phyloP scores from a whole-genome alignment of 2,113 vertebrate genomes.

The Labeo catla region DNA sequence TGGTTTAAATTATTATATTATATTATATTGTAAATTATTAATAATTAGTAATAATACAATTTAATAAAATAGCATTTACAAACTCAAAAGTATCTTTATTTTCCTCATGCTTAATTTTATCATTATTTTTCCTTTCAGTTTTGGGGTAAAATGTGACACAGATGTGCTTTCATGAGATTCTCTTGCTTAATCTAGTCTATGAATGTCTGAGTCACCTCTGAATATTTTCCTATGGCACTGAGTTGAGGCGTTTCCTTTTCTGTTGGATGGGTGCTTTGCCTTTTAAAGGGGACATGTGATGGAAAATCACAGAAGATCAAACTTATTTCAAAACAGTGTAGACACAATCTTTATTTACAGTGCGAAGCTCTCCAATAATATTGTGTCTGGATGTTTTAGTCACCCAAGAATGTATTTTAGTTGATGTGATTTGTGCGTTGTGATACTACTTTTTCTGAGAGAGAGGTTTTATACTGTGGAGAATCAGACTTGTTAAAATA shows the following conservation, averaged over 20 bases:
- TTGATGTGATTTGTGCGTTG: not conserved
- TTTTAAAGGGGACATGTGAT: conserved; percentile 12
- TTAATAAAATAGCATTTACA: not conserved
- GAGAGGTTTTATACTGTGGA: not conserved
- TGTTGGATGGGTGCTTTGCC: not conserved
- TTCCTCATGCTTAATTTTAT: not conserved
- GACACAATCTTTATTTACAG: not conserved
- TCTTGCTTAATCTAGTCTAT: not conserved
- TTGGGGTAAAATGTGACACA: not conserved
- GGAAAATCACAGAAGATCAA: not conserved
- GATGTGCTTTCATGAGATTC: not conserved
- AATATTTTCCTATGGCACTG: not conserved
- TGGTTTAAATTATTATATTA: too few species aligned
- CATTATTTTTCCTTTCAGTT: not conserved
- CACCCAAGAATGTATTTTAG: conserved; percentile 13
- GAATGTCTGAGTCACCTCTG: not conserved
- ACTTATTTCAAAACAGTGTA: not conserved
- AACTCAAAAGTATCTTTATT: not conserved
- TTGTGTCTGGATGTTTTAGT: conserved; percentile 3
- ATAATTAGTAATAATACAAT: not conserved
- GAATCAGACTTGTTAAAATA: conserved; percentile 10
- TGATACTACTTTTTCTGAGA: too few species aligned
- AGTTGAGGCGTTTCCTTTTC: not conserved
- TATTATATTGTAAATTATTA: not conserved
- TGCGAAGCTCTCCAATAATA: not conserved